Base-by-base conservation (phyloP, 2,797 vertebrate genomes). In the Gymnodraco acuticeps region DNA sequence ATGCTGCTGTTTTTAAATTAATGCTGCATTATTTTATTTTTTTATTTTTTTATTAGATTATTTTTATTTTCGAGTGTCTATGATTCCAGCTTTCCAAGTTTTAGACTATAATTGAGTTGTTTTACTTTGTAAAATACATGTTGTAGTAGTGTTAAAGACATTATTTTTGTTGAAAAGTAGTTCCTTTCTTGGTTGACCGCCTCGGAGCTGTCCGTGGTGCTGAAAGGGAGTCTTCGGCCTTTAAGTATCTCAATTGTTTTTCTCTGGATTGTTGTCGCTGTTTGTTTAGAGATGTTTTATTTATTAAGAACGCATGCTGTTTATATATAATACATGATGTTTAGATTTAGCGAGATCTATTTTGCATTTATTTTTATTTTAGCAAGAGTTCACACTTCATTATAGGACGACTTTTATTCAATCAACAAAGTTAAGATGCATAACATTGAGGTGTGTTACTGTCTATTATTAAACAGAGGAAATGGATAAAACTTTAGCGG, bases 201-300 rank as follows among this genome's bases (percentile, higher is more conserved):
- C 10, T 4, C 4, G 73, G 87, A 81, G 87, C 94, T 95, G 84
- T 95, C 94, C 93, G 31, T 70, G 94, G 95, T 95, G 59, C 94
- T 95, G 94, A 95, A 94, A 11, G 14, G 1, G 12, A 42, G 15
- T 7, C 5, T 63, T 19, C 2, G 52, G 11, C 2, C 3, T n/a
- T 13, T 6, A 23, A 50, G 33, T 2, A 1, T 27, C 38, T 13
- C 55, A 5, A 1, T 3, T 16, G 17, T 15, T 42, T 31, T n/a
- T 3, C 8, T 27, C n/a, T 19, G 7, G 15, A 52, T 16, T 64
- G 54, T 63, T 33, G 1, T 1, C 0, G 2, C 9, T 20, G 13
- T 47, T 75, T 55, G 13, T 10, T 27, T 13, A 1, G 9, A 56
- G 5, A 1, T 31, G 48, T 41, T 16, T 6, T n/a, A 0, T 61